Evolutionary conservation across 37 sponge, comb jelly and placozoan genomes (phyloP), one percentile per base, ranked within the genome.

Genomic region (Bolinopsis microptera): DNA sequence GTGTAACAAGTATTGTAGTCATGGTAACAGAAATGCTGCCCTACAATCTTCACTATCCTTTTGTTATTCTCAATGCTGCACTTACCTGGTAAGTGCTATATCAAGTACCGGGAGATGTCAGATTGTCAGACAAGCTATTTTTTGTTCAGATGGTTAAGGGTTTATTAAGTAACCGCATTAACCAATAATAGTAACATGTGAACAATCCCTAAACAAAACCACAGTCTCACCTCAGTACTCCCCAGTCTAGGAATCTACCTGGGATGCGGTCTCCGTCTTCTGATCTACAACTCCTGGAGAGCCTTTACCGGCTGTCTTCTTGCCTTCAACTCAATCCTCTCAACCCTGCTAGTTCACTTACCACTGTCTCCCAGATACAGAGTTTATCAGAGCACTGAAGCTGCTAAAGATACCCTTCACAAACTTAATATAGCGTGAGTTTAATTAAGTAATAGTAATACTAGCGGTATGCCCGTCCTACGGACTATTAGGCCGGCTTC

Each of bases 11-110:
- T 36, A 35, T 80, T 1, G 82, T 80, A 13, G 82, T 80, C 31
- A 31, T 35, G 23, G 82, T 80, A 34, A 80, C 38, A 3, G 82
- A 80, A 37, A 33, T 80, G 23, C 82, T 80, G 30, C 82, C 82
- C 37, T 80, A 21, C 82, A 33, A 80, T 34, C 22, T 80, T 80
- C 82, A 80, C 82, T 35, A 36, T 9, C 9, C 82, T 21, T 80
- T 80, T 34, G 23, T 80, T 34, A 35, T 80, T 30, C 5, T 35
- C 1, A 33, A 80, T 80, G 82, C 35, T 80, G 82, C 38, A 2
- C 22, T 80, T 34, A 34, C 82, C 2, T 36, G 38, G 82, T 80
- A 34, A 35, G 37, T 80, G 28, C 75, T 26, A 22, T 72, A 16
- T 26, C 5, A n/a, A n/a, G n/a, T n/a, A n/a, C n/a, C n/a, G n/a